phyloP scores from a whole-genome alignment of 2,797 vertebrate genomes.

The Rhabdomys pumilio region DNA sequence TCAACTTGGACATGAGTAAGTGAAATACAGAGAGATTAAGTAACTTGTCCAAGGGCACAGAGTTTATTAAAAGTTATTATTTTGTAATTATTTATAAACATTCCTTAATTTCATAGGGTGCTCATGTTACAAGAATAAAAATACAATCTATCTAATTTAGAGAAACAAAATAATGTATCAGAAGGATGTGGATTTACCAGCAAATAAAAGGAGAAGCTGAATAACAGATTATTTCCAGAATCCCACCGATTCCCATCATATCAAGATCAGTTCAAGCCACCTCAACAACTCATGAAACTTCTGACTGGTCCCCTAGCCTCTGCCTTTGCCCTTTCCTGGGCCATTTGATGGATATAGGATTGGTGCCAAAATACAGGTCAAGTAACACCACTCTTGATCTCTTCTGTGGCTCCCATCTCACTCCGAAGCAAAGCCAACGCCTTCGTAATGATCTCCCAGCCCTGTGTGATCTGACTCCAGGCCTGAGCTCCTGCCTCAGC shows the following conservation, averaged over 20 bases:
- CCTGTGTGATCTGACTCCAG: not conserved
- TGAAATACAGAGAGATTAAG: conserved; percentile 6
- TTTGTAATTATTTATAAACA: conserved; percentile 54
- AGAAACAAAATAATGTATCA: conserved; percentile 40
- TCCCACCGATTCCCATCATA: not conserved
- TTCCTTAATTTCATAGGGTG: not conserved
- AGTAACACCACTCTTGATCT: not conserved
- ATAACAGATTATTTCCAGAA: not conserved
- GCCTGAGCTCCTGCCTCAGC: not conserved
- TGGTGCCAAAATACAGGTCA: not conserved
- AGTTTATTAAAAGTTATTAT: conserved; percentile 41
- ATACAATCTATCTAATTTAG: not conserved
- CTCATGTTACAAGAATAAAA: conserved; percentile 44
- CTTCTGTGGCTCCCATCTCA: not conserved
- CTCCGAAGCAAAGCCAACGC: not conserved
- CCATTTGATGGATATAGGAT: not conserved
- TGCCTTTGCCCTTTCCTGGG: not conserved
- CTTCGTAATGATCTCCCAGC: not conserved
- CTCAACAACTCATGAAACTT: not conserved
- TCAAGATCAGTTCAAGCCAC: not conserved
- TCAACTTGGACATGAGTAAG: conserved; percentile 24
- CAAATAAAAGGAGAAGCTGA: conserved; percentile 2
- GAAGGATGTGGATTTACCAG: not conserved
- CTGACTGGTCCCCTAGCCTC: not conserved
- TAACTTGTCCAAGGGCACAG: conserved; percentile 46